Base-by-base conservation (phyloP, 1,140 invertebrate species). In the Drosophila busckii region DNA sequence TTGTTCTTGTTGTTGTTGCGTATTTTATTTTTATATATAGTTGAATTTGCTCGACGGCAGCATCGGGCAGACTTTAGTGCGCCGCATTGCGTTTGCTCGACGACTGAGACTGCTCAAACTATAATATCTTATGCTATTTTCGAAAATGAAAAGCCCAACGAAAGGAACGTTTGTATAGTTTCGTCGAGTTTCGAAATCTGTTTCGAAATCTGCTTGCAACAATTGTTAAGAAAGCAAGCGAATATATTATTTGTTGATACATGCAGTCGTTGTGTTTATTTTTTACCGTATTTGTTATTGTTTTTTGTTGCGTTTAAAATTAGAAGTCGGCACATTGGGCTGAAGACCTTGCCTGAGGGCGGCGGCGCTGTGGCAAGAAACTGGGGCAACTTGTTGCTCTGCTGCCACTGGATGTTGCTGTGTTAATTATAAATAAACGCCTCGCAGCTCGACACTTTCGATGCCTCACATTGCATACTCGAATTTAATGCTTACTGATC, bases 11-110 rank as follows among this genome's bases (percentile, higher is more conserved):
- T 70, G 34, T 56, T 42, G 26, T 41, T 48, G 41, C 31, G 66
- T 55, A n/a, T n/a, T 73, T 76, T 78, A 78, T 76, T 78, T 78
- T 64, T 78, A 71, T 78, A 78, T 70, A 69, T 54, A 65, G 25
- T 23, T 41, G 48, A 42, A 17, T 16, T 44, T 20, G 58, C 9
- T 34, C 42, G 26, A 32, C 42, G 45, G 53, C 64, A 48, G 41
- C 7, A 13, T 31, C 12, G 20, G 25, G 58, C 31, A n/a, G n/a
- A 4, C 25, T n/a, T n/a, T n/a, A n/a, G n/a, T n/a, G 50, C 49
- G 49, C 61, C 62, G 63, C 68, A 53, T 54, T 59, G 73, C 73
- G 63, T 68, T 55, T 80, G 62, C 52, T 42, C 44, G 48, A 49
- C 73, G 67, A 80, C 71, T 80, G 73, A 75, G 23, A 32, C 9